Conservation (phyloP, 2,797 vertebrate species). For the Xiphorhynchus erythropygius region DNA sequence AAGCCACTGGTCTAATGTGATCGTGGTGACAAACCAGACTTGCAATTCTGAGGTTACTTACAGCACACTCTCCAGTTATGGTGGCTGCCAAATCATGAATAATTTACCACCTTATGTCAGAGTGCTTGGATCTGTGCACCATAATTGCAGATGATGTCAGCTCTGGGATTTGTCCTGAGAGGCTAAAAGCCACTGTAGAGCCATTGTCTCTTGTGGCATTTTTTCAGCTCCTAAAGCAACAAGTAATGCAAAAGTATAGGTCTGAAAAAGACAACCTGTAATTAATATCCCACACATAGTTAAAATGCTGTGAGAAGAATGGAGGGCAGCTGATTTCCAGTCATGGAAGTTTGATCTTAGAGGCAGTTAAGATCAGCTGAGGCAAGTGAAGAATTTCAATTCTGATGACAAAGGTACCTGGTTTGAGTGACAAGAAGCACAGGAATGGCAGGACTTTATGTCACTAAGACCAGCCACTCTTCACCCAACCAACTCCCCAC, state of each 20-base stretch:
- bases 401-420: neutral
- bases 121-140: constrained; percentile 26
- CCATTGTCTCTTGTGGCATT: constrained; percentile 12
- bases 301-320: neutral
- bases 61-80: neutral
- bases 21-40: constrained; percentile 22
- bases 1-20: neutral
- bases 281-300: constrained; percentile 37
- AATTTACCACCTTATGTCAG: constrained; percentile 59
- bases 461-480: neutral
- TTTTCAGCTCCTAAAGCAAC: constrained; percentile 54
- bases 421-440: neutral
- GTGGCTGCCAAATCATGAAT: constrained; percentile 46
- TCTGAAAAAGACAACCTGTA: constrained; percentile 7
- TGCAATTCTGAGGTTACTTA: constrained; percentile 25
- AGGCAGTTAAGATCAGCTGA: neutral
- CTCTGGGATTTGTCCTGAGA: constrained; percentile 47
- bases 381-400: neutral
- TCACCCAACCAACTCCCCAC: neutral
- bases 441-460: neutral
- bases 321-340: neutral
- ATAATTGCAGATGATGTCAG: constrained; percentile 68
- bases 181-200: constrained; percentile 33
- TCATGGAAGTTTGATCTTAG: neutral
- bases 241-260: constrained; percentile 7